Base-by-base conservation (phyloP, 2,797 vertebrate genomes). In the Coregonus ussuriensis region DNA sequence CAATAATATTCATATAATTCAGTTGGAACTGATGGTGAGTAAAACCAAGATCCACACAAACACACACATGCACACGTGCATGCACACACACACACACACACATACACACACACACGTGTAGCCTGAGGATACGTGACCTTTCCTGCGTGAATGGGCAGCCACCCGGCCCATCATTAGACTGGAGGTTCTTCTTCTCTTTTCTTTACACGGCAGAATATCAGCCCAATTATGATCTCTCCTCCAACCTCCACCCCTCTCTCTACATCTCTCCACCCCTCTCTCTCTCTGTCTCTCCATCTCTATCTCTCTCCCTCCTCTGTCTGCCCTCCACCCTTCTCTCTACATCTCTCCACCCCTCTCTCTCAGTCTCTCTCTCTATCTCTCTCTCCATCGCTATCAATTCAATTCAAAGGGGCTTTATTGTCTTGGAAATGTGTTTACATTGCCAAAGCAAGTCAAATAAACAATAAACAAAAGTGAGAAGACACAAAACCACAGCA, bases 181-280 rank as follows among this genome's bases (percentile, higher is more conserved):
- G 21, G 0, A 69, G 41, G 70, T 52, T 82, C 75, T 77, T 74
- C 21, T 75, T 67, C 15, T 41, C 41, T 41, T 66, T 53, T 41
- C 69, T 52, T 52, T 65, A 70, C 51, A 29, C 41, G 51, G 31
- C 71, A 84, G 83, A 87, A 87, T 87, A 87, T 86, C 88, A 88
- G 76, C 72, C 78, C 74, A 83, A 84, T 86, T 87, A 88, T 77
- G 75, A 86, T 78, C 73, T 82, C 74, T 81, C 51, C 71, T 82
- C 79, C 67, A 72, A 79, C 7, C 41, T 9, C 41, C 41, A 41
- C 41, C 71, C 66, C 59, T 84, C 59, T 73, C 41, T 75, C 35
- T 70, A 66, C 66, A 82, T 35, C 70, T 35, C 71, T 75, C 37
- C 59, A 77, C 37, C 68, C 4, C 33, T 37, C 59, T 4, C 33